Evolutionary conservation across 2,888 invertebrate species (phyloP), one percentile per base, ranked within the genome.

Genomic region (Crepidodera aurea): DNA sequence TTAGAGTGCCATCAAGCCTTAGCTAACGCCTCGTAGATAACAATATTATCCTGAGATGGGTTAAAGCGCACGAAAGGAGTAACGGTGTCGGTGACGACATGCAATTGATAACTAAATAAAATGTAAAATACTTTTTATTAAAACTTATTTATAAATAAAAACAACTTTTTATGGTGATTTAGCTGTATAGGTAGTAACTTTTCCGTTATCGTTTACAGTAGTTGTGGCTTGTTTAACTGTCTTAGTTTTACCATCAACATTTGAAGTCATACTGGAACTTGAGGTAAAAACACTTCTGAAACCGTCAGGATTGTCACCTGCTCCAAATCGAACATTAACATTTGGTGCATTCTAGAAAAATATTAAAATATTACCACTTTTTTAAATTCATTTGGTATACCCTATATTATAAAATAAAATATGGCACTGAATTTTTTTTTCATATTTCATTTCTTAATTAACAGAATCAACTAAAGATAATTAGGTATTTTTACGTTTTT

Each of bases 191-290:
- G 84, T 84, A 56, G 87, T 86, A 39, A 91, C 75, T 75, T 87
- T 88, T 65, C 92, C 92, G 74, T 92, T 91, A 71, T 91, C 87
- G 74, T 92, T 89, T 54, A 91, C 83, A 0, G 86, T 82, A 6
- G 91, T 90, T 40, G 87, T 82, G 0, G 91, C 87, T 44, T 84
- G 83, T 65, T 88, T 85, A 64, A 81, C 82, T 51, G 76, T 82
- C 10, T 77, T 73, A 51, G 83, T 82, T 68, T 87, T 81, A 2
- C 92, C 92, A 73, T 90, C 84, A 22, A 85, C 73, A 69, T 87
- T 84, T 0, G 82, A 75, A 0, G 87, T 86, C 1, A 84, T 82
- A 19, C 88, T 84, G 70, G 79, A 87, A 0, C 90, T 88, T 1
- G 88, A 87, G 12, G 88, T 86, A 44, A 87, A 88, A 2, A 91